Percentiles rank a stretch among this genome's conserved stretches.
Evolutionary conservation across 2,888 invertebrate species (phyloP).

Genomic region (Harmothoe impar): DNA sequence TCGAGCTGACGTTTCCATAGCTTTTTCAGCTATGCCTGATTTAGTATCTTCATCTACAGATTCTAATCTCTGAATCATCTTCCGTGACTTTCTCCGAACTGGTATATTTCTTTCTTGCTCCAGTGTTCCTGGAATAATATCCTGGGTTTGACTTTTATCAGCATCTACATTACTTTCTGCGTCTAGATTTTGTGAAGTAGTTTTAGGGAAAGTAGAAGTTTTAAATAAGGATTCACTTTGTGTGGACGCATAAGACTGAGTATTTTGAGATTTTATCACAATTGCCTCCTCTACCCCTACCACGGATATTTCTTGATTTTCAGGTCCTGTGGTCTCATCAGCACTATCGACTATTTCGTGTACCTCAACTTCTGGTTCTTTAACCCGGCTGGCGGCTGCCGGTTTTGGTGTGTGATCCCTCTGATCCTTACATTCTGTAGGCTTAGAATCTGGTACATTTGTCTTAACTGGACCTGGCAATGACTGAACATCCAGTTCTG

Average conservation of each 20-base stretch:
- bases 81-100: neutral
- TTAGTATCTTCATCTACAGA: neutral
- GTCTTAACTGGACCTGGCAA: too few species aligned
- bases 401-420: too few species aligned
- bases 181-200: neutral
- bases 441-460: too few species aligned
- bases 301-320: neutral
- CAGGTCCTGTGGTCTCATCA: neutral
- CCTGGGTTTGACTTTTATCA: neutral
- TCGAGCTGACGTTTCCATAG: neutral
- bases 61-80: neutral
- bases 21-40: neutral
- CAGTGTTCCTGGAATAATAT: neutral
- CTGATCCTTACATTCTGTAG: too few species aligned
- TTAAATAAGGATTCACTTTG: slow-evolving; percentile 39
- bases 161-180: neutral
- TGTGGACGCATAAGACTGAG: neutral
- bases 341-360: neutral
- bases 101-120: neutral
- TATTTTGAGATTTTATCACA: neutral
- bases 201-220: neutral
- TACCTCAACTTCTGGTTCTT: too few species aligned
- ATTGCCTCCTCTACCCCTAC: neutral
- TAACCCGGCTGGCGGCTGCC: too few species aligned
- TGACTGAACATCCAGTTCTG: too few species aligned